Evolutionary conservation across 2,888 invertebrate species (phyloP).

Genomic region (Chrysomela aeneicollis): DNA sequence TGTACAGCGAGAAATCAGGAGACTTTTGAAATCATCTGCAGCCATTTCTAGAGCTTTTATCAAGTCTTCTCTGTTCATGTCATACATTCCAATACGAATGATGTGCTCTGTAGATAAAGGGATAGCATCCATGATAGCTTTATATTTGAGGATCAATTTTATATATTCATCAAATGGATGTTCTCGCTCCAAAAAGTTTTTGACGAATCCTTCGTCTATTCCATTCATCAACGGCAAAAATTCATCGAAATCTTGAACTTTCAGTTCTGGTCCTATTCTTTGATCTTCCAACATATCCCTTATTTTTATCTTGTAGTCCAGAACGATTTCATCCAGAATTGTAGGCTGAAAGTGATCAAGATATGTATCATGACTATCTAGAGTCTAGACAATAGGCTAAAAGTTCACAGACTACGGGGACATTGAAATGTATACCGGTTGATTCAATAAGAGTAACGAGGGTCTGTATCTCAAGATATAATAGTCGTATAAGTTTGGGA

Average conservation of each 20-base stretch:
- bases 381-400: too few species aligned
- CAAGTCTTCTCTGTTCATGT: conserved; percentile 81
- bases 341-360: conserved; percentile 73
- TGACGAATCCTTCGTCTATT: conserved; percentile 71
- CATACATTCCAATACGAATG: conserved; percentile 83
- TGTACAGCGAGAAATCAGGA: conserved; percentile 77
- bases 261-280: conserved; percentile 75
- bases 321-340: conserved; percentile 75
- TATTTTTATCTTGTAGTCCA: conserved; percentile 69
- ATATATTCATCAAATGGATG: conserved; percentile 73
- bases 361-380: too few species aligned
- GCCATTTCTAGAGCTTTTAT: conserved; percentile 74
- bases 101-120: conserved; percentile 69
- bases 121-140: conserved; percentile 66
- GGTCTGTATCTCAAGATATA: too few species aligned
- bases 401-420: too few species aligned
- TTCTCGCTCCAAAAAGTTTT: conserved; percentile 71
- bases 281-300: conserved; percentile 73
- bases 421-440: too few species aligned
- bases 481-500: too few species aligned
- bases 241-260: conserved; percentile 81
- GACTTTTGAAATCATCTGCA: conserved; percentile 74
- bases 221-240: conserved; percentile 80
- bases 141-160: conserved; percentile 68
- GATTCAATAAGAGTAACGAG: too few species aligned